A percentile compares a stretch with the other conserved stretches of the same genome.
Evolutionary conservation across 1,140 invertebrate species (phyloP).

Genomic region (Diuraphis noxia): DNA sequence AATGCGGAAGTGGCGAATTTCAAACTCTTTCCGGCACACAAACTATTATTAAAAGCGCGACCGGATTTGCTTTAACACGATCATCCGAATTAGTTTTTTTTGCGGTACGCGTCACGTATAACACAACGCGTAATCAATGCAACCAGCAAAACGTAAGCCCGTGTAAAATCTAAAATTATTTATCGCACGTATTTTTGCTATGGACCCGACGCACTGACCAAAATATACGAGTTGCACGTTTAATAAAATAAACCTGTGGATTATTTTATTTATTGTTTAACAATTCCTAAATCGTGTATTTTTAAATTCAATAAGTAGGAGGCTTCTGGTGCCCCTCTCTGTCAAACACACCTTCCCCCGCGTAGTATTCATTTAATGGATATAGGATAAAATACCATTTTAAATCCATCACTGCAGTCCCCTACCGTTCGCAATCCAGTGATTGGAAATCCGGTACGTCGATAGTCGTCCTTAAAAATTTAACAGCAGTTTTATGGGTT

Average conservation of each 20-base stretch:
- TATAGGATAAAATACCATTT: not conserved
- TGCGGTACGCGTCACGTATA: not conserved
- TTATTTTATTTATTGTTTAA: not conserved
- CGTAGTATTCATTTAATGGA: not conserved
- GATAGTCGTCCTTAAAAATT: not conserved
- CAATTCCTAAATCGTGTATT: not conserved
- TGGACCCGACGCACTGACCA: not conserved
- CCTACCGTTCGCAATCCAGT: not conserved
- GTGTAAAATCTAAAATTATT: not conserved
- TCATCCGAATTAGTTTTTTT: not conserved
- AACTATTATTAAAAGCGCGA: not conserved
- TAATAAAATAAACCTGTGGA: not conserved
- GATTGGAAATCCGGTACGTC: not conserved
- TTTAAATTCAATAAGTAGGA: not conserved
- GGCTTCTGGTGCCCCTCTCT: too few relatives aligned
- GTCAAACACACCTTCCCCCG: too few relatives aligned
- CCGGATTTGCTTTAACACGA: not conserved
- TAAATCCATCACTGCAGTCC: not conserved
- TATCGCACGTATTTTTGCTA: not conserved
- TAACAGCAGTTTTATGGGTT: not conserved
- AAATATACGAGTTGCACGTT: not conserved
- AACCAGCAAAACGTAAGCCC: not conserved
- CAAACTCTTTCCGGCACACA: not conserved
- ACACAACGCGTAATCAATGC: not conserved
- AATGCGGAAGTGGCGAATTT: not conserved